Conservation (phyloP, 2,113 vertebrate genomes). For the Erpornis zantholeuca region DNA sequence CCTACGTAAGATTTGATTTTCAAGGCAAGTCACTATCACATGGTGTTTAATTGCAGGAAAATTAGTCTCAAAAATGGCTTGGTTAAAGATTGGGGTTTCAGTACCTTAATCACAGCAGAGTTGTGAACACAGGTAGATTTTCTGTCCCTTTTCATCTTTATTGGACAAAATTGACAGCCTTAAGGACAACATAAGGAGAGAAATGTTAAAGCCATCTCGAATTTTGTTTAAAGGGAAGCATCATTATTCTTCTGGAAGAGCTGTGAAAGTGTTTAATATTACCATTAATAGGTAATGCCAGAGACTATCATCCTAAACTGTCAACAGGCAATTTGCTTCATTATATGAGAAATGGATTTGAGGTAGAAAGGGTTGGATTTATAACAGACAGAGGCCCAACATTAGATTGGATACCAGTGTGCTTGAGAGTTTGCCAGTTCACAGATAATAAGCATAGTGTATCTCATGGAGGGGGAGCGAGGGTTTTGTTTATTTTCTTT, state of each 20-base stretch:
- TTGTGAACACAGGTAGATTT: not conserved
- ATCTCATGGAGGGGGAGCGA: not conserved
- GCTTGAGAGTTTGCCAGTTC: not conserved
- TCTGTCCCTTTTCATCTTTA: not conserved
- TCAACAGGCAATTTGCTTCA: not conserved
- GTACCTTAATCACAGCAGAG: not conserved
- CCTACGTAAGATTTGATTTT: not conserved
- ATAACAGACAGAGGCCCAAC: not conserved
- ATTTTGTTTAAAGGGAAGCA: not conserved
- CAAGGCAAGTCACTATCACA: not conserved
- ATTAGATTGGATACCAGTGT: not conserved
- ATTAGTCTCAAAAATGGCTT: not conserved
- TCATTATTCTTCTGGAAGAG: not conserved
- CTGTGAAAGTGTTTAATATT: not conserved
- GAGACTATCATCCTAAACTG: not conserved
- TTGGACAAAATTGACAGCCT: not conserved
- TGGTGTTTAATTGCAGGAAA: not conserved
- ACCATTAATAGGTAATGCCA: not conserved
- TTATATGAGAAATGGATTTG: not conserved
- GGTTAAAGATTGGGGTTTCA: not conserved
- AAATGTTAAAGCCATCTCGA: not conserved
- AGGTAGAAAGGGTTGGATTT: not conserved
- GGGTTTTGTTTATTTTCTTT: not conserved
- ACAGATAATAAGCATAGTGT: not conserved
- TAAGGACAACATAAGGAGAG: not conserved